Evolutionary conservation across 2,113 vertebrate species (phyloP).

Genomic region (Phrynocephalus versicolor): DNA sequence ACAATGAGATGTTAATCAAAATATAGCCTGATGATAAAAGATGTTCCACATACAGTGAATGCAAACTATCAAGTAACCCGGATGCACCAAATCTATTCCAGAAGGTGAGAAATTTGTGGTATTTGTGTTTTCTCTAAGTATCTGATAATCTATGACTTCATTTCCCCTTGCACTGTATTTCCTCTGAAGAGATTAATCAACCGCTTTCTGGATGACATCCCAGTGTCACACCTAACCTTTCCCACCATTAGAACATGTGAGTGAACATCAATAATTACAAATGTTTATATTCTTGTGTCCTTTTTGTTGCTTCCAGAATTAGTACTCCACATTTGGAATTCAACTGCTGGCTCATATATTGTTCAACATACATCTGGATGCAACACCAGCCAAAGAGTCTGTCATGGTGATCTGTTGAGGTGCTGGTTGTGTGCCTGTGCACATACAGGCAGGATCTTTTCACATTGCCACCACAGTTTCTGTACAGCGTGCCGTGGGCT

Average conservation of each 20-base stretch:
- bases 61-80: background rate
- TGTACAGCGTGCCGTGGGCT: too few relatives aligned
- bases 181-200: background rate
- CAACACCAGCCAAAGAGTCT: too few relatives aligned
- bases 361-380: too few relatives aligned
- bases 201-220: background rate
- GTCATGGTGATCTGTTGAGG: too few relatives aligned
- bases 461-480: too few relatives aligned
- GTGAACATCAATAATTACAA: background rate
- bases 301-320: too few relatives aligned
- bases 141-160: background rate
- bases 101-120: background rate
- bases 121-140: background rate
- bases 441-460: too few relatives aligned
- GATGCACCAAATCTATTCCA: background rate
- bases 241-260: background rate
- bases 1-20: background rate
- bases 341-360: too few relatives aligned
- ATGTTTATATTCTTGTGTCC: too few relatives aligned
- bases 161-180: background rate
- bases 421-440: too few relatives aligned
- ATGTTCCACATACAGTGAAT: background rate
- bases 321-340: too few relatives aligned
- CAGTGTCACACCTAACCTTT: background rate
- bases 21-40: background rate